Evolutionary conservation across 53 echinoderm and acorn worm species (phyloP), one percentile per base, ranked within the genome.

Genomic region (Arbacia lixula): DNA sequence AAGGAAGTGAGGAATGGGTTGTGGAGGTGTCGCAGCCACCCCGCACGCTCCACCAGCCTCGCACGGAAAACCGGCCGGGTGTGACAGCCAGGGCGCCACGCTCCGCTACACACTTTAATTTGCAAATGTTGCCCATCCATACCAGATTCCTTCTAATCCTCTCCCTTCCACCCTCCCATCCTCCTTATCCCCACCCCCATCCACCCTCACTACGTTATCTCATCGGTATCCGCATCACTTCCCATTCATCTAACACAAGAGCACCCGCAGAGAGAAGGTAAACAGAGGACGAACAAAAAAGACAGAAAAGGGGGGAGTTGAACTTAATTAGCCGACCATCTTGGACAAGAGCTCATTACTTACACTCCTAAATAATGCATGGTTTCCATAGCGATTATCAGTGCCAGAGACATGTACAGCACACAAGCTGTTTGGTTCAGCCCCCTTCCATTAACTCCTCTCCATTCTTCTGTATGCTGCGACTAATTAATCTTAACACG

Each of bases 111-210:
- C 64, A 63, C 82, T 81, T 62, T 81, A 81, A 81, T 81, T 81
- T 81, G 82, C 82, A 81, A 81, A 81, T 63, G 82, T 77, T 77
- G 39, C 77, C 60, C 69, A 69, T 69, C 69, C 69, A 69, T 69
- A 69, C 40, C 41, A 43, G 29, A 46, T 12, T 24, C 42, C 43
- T 69, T 66, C 64, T 63, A 63, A 33, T 37, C 40, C 67, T 39
- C 38, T 67, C 39, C 12, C 67, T 63, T 5, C 39, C 37, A 30
- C 39, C 39, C 66, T 31, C 14, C 39, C 39, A 12, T 39, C 4
- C 39, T 14, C 28, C 17, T 50, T 8, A 62, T n/a, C 57, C 33
- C 66, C 37, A n/a, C 37, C 37, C 66, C 66, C 11, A 66, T 10
- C 46, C 46, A 66, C 16, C 46, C 46, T 2, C 12, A 35, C n/a